These are phyloP conservation scores for Heliconius congener DNA, from an alignment of 1,140 invertebrate genomes.

Conservation along the genomic window DNA sequence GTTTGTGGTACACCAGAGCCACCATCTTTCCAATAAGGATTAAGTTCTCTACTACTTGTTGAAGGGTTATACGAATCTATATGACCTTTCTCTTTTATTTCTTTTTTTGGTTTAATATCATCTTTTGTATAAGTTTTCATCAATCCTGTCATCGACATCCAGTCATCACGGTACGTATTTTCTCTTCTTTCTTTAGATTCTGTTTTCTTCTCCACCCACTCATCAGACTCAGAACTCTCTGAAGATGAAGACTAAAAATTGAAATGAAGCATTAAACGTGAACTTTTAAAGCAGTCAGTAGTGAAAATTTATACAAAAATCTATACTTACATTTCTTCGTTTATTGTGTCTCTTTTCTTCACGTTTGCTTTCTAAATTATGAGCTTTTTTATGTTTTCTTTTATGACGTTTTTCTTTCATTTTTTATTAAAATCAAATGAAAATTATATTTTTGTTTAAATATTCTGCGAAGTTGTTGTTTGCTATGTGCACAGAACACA, in stretches of 20 bases:
- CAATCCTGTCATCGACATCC: constrained; percentile 82
- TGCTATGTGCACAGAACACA: neutral
- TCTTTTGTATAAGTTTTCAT: constrained; percentile 78
- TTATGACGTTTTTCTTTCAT: constrained; percentile 53
- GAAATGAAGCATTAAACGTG: neutral
- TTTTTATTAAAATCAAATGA: neutral
- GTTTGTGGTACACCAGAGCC: constrained; percentile 89
- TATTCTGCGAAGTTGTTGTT: neutral
- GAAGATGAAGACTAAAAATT: constrained; percentile 59
- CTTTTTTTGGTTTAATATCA: constrained; percentile 73
- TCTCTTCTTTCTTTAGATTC: constrained; percentile 23
- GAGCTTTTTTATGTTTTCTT: constrained; percentile 49
- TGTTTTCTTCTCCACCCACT: constrained; percentile 82
- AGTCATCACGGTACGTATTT: constrained; percentile 74
- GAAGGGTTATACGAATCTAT: constrained; percentile 86
- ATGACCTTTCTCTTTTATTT: constrained; percentile 79
- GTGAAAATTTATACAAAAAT: neutral
- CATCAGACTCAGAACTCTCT: constrained; percentile 59
- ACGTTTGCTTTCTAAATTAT: constrained; percentile 42
- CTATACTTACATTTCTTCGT: constrained; percentile 47
- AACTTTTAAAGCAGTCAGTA: neutral
- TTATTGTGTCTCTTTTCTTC: constrained; percentile 33
- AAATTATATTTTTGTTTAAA: neutral
- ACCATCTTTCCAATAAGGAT: constrained; percentile 96
- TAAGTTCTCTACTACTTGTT: constrained; percentile 89